phyloP scores from a whole-genome alignment of 2,113 vertebrate species.

The Hippotragus niger region DNA sequence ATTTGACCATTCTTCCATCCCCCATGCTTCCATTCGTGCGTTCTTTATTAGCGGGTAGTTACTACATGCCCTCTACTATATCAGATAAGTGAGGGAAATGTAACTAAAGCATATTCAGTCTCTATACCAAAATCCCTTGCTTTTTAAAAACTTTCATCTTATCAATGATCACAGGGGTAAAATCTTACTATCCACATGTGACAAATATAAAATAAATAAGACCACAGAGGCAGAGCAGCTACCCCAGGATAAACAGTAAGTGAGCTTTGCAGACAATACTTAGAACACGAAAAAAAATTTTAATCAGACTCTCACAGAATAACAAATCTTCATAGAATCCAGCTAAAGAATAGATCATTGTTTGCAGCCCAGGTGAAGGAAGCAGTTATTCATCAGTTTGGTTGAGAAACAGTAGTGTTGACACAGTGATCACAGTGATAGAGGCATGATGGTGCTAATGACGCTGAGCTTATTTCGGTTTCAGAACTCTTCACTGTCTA shows the following conservation, averaged over 20 bases:
- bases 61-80: neutral
- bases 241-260: neutral
- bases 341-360: neutral
- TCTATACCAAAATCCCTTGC: neutral
- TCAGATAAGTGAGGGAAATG: neutral
- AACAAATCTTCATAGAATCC: neutral
- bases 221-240: neutral
- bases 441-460: too few relatives aligned
- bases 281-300: neutral
- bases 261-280: neutral
- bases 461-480: neutral
- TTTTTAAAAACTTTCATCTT: neutral
- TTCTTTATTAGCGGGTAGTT: neutral
- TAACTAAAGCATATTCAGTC: neutral
- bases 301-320: neutral
- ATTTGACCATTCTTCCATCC: neutral
- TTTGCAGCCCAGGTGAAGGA: neutral
- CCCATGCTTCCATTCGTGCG: neutral
- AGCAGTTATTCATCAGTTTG: neutral
- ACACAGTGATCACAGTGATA: accelerated
- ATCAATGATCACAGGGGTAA: neutral
- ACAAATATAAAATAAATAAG: neutral
- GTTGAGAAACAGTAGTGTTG: neutral
- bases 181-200: neutral
- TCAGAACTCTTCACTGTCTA: neutral